Conservation (phyloP, 2,113 vertebrate species). For the mouse (Mus musculus) region DNA sequence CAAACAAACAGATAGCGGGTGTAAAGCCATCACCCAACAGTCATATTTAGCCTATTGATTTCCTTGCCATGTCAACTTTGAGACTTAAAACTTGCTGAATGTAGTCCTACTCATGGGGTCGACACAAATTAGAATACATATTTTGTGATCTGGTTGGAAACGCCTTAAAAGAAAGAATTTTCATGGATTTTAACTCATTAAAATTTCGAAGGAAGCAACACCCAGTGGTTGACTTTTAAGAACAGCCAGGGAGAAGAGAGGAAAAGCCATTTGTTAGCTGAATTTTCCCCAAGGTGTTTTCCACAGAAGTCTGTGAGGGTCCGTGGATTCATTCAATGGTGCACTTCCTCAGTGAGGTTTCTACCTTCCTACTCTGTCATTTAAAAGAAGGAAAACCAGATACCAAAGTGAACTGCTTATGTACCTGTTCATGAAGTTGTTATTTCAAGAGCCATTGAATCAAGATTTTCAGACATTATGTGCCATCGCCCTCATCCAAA, state of each 20-base stretch:
- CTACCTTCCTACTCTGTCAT: background rate
- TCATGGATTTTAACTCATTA: background rate
- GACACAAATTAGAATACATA: background rate
- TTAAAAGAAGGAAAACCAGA: background rate
- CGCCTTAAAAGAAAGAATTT: constrained; percentile 10
- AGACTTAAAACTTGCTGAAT: background rate
- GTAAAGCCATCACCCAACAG: background rate
- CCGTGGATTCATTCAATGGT: background rate
- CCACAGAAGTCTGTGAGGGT: background rate
- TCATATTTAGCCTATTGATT: background rate
- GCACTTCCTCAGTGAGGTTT: background rate
- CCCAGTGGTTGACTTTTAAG: background rate
- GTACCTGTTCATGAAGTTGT: background rate
- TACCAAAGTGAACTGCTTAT: background rate
- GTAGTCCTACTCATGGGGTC: background rate
- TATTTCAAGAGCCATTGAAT: background rate
- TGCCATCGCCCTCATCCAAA: background rate
- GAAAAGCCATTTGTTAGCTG: background rate
- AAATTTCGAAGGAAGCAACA: background rate
- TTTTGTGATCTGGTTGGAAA: constrained; percentile 33
- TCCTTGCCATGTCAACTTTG: background rate
- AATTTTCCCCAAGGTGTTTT: background rate
- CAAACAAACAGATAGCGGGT: too few species aligned
- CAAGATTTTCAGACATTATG: constrained; percentile 16
- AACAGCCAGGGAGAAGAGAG: background rate